phyloP scores from a whole-genome alignment of 2,888 invertebrate species.

The Taenaris catops region DNA sequence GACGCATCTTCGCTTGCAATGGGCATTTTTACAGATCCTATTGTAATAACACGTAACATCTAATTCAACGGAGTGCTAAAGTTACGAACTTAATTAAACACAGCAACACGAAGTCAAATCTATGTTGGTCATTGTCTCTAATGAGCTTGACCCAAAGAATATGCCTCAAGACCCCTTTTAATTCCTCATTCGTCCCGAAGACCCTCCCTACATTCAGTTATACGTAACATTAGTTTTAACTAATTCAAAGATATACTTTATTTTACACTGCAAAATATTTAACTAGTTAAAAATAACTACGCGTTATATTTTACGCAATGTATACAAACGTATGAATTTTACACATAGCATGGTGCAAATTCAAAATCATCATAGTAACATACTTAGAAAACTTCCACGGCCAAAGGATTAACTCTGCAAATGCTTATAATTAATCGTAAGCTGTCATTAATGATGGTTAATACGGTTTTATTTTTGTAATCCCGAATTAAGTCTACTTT shows the following conservation, averaged over 20 bases:
- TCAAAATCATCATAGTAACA: conserved; percentile 10
- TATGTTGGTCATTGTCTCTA: conserved; percentile 15
- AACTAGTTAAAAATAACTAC: too few species aligned
- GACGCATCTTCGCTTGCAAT: too few species aligned
- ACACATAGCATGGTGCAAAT: too few species aligned
- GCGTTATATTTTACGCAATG: too few species aligned
- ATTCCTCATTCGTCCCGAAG: conserved; percentile 22
- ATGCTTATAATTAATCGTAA: conserved; percentile 22
- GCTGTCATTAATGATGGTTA: conserved; percentile 19
- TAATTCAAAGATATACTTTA: background rate
- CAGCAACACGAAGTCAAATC: conserved; percentile 11
- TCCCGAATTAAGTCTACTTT: conserved; percentile 12
- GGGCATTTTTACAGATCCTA: too few species aligned
- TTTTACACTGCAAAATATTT: conserved; percentile 1
- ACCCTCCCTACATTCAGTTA: conserved; percentile 13
- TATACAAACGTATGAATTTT: too few species aligned
- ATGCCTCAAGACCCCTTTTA: conserved; percentile 21
- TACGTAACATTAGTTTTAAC: background rate
- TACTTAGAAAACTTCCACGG: conserved; percentile 14
- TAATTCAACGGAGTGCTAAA: too few species aligned
- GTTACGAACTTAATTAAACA: conserved; percentile 2
- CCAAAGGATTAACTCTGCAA: conserved; percentile 19
- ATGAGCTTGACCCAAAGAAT: conserved; percentile 20
- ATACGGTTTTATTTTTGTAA: conserved; percentile 17
- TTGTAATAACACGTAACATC: too few species aligned